Base-by-base conservation (phyloP, 2,113 vertebrate genomes). In the Aphelocoma coerulescens region DNA sequence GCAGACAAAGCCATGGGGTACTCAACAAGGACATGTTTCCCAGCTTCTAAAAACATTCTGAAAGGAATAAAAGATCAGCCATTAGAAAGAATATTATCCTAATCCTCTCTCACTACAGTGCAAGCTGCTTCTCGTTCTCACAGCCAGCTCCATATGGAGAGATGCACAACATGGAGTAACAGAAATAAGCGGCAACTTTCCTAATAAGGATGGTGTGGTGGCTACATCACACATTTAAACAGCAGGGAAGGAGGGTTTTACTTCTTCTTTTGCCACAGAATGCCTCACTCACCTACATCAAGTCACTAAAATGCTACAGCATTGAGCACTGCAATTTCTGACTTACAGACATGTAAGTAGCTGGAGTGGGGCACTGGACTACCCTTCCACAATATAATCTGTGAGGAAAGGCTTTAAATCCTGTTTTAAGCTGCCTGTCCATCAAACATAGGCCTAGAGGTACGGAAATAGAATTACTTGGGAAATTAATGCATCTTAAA, bases 21-120 rank as follows among this genome's bases (percentile, higher is more conserved):
- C 96, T 99, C 99, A 5, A 99, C 99, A 6, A 99, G 99, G 55
- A 99, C 98, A 22, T 99, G 99, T 82, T 99, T 99, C 37, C 99
- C 99, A 71, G 99, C 99, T 89, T 98, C 97, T 75, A 99, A 97
- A 92, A 99, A 99, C 54, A 94, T 97, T 96, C 99, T 99, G 90
- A 86, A 73, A 86, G 61, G 39, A 24, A 89, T 32, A 91, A 12
- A 78, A 93, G 54, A 95, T 55, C 49, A 87, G 15, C 28, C 35
- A 93, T 96, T 72, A 80, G 78, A 74, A 87, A 73, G 9, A 23
- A 27, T 44, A 55, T 33, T 12, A 30, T 22, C 7, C 4, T 30
- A 71, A 89, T 66, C 49, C 35, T 46, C 23, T 49, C 39, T 51
- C 26, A 63, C 11, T 16, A 57, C 39, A 46, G 7, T 20, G 48